A percentile compares a stretch with the other conserved stretches of the same genome.
phyloP scores from a whole-genome alignment of 2,113 vertebrate genomes.

The Onychostoma macrolepis region DNA sequence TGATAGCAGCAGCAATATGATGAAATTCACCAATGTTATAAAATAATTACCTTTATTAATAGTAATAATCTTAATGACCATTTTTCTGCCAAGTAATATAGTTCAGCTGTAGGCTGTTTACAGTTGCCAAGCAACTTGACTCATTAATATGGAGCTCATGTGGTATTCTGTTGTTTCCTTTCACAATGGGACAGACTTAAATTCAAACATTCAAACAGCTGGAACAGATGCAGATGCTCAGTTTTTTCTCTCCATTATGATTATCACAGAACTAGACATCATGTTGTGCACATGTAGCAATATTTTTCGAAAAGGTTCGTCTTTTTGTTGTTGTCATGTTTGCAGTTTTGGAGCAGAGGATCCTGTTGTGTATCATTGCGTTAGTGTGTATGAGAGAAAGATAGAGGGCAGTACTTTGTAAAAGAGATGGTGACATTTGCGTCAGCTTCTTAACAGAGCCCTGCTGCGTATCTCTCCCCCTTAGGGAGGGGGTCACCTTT shows the following conservation, averaged over 20 bases:
- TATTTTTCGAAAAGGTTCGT: not conserved
- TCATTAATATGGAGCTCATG: not conserved
- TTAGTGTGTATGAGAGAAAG: constrained; percentile 12
- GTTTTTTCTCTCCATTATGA: not conserved
- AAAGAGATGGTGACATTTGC: constrained; percentile 54
- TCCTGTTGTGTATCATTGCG: not conserved
- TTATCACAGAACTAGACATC: not conserved
- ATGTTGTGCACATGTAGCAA: not conserved
- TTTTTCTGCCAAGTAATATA: not conserved
- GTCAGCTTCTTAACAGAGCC: constrained; percentile 21
- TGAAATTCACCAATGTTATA: constrained; percentile 6
- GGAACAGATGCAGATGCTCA: not conserved
- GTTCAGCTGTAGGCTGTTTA: not conserved
- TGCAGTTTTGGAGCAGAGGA: not conserved
- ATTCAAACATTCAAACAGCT: not conserved
- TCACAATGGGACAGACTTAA: not conserved
- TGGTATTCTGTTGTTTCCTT: not conserved
- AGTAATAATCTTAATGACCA: not conserved
- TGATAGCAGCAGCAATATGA: not conserved
- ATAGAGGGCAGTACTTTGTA: constrained; percentile 31
- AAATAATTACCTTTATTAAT: constrained; percentile 19
- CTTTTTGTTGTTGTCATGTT: constrained; percentile 6
- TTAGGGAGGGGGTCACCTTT: constrained; percentile 59
- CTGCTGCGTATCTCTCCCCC: constrained; percentile 33
- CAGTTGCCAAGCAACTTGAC: not conserved